Evolutionary conservation across 2,797 vertebrate species (phyloP).

Genomic region (Aulostomus chinensis): DNA sequence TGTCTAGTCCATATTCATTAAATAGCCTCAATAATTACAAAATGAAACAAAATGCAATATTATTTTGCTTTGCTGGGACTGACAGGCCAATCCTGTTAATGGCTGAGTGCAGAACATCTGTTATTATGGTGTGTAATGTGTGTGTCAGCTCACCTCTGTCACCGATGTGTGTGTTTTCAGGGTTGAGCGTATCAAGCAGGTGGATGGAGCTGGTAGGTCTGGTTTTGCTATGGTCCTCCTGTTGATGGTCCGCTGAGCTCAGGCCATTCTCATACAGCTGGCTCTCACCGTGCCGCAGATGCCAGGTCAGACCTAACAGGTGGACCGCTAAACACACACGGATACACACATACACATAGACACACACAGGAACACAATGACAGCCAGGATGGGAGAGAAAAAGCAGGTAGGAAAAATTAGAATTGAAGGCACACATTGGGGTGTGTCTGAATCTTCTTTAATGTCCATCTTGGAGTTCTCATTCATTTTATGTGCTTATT

Average conservation of each 20-base stretch:
- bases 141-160: conserved; percentile 80
- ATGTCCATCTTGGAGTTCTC: conserved; percentile 54
- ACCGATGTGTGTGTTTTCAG: conserved; percentile 75
- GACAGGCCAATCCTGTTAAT: conserved; percentile 26
- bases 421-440: conserved; percentile 52
- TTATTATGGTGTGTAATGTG: conserved; percentile 14
- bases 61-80: conserved; percentile 20
- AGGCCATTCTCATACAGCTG: conserved; percentile 94
- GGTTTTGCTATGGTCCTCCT: conserved; percentile 82
- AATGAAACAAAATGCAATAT: no score
- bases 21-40: no score
- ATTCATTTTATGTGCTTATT: conserved; percentile 67
- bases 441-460: conserved; percentile 61
- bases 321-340: conserved; percentile 85
- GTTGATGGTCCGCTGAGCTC: conserved; percentile 87
- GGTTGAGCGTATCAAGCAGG: conserved; percentile 88
- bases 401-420: conserved; percentile 48
- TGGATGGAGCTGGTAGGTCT: conserved; percentile 82
- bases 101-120: conserved; percentile 23
- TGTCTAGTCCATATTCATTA: no score
- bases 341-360: conserved; percentile 32
- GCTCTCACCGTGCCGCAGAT: conserved; percentile 91
- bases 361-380: conserved; percentile 12
- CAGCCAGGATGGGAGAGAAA: conserved; percentile 17
- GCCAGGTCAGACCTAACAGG: conserved; percentile 97